A percentile compares a stretch with the other conserved stretches of the same genome.
Evolutionary conservation across 2,113 vertebrate genomes (phyloP).

Genomic region (Cephalopholis sonnerati): DNA sequence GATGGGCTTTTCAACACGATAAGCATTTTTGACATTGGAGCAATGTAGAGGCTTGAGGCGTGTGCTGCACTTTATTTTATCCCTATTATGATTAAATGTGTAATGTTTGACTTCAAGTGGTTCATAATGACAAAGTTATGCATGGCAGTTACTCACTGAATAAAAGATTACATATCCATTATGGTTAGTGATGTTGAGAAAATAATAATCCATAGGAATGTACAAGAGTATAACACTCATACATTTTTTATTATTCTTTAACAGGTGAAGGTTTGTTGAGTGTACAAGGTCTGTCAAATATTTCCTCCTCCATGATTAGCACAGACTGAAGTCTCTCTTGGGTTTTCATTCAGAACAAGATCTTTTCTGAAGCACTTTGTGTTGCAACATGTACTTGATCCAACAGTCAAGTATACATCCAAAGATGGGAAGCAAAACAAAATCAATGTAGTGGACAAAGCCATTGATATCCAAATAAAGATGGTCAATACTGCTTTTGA

Average conservation of each 20-base stretch:
- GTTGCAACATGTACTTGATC: slow-evolving; percentile 11
- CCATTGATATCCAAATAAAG: slow-evolving; percentile 72
- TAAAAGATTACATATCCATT: neutral
- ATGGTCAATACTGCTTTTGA: slow-evolving; percentile 60
- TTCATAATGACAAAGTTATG: neutral
- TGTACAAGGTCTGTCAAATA: neutral
- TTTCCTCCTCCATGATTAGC: neutral
- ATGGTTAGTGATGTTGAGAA: neutral
- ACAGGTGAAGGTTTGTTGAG: neutral
- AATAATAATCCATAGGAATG: neutral
- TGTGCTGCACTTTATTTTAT: slow-evolving; percentile 49
- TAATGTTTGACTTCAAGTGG: slow-evolving; percentile 45
- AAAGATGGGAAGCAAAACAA: slow-evolving; percentile 54
- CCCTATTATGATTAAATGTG: slow-evolving; percentile 32
- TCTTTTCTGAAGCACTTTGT: slow-evolving; percentile 1
- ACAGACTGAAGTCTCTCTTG: neutral
- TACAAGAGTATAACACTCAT: neutral
- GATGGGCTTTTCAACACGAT: slow-evolving; percentile 50
- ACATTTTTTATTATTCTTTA: neutral
- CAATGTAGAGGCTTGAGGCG: slow-evolving; percentile 33
- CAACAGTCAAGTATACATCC: slow-evolving; percentile 11
- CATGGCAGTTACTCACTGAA: neutral
- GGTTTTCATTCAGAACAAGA: neutral
- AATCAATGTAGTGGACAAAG: slow-evolving; percentile 61
- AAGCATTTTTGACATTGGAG: slow-evolving; percentile 52